Conservation (phyloP, 2,888 invertebrate genomes). For the Zygaena filipendulae region DNA sequence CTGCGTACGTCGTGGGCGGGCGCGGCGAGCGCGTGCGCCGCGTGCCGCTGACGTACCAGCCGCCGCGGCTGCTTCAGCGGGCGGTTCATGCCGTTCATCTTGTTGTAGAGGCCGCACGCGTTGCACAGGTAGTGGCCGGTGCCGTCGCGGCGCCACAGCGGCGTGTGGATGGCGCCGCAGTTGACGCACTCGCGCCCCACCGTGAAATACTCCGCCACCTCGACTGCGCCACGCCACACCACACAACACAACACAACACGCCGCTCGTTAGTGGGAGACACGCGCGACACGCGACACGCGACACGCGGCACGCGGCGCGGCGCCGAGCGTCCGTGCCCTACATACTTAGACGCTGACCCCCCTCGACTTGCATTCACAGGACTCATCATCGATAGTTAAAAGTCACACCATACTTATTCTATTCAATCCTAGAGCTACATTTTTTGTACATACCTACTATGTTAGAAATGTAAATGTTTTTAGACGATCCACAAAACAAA, state of each 20-base stretch:
- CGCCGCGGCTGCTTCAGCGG: conserved; percentile 98
- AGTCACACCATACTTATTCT: no score
- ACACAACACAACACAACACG: conserved; percentile 15
- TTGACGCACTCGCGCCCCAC: conserved; percentile 98
- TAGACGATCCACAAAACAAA: no score
- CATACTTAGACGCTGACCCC: no score
- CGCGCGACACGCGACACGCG: background rate
- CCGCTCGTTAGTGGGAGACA: conserved; percentile 15
- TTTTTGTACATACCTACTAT: no score
- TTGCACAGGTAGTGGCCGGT: conserved; percentile 99
- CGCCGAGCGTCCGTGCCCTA: conserved; percentile 5
- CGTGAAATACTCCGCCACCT: conserved; percentile 83
- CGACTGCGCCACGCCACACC: conserved; percentile 45
- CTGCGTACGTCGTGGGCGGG: conserved; percentile 47
- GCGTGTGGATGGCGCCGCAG: conserved; percentile 97
- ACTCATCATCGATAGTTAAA: no score
- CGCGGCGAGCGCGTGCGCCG: conserved; percentile 46
- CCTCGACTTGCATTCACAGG: no score
- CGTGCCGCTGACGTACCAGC: conserved; percentile 83
- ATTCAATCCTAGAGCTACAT: no score
- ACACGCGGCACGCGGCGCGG: background rate
- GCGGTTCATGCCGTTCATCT: conserved; percentile 99
- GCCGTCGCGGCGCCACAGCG: conserved; percentile 98
- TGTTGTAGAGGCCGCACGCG: conserved; percentile 99
- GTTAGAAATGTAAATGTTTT: no score